Base-by-base conservation (phyloP, 2,113 vertebrate genomes). In the Acrocephalus arundinaceus region DNA sequence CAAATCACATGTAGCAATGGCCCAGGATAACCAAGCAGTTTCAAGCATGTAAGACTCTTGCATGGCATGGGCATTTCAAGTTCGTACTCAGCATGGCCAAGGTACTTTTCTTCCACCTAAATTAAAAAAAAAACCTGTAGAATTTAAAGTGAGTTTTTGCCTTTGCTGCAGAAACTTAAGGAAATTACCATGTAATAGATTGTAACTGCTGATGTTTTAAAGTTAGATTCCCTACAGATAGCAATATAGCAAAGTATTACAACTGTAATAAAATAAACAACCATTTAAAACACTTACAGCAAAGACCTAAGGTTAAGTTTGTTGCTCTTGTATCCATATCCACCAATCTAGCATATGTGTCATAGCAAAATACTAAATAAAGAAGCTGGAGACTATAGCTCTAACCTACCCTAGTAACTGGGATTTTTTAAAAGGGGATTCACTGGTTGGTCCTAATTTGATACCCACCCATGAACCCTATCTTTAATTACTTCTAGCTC, bases 261-360 rank as follows among this genome's bases (percentile, higher is more conserved):
- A 74, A 51, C 2, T 23, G 11, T 37, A 65, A 70, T 70, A 82
- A 94, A 89, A 89, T 12, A 6, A 73, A 23, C 11, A 66, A 33
- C 7, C 27, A 57, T 65, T 90, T 37, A 58, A 57, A 54, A 57
- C 2, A 62, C 41, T 73, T 62, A 33, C 3, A 76, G 41, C 3
- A 39, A 95, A 95, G 30, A 87, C 45, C 52, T 67, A 71, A 62
- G 27, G 71, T 70, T 61, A 33, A 71, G 20, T 63, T 83, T 91
- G 9, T 91, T 95, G 82, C 74, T 95, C 80, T 77, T 95, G 95
- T 97, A 97, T 97, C 96, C 96, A 96, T 96, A 97, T 96, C 95
- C 94, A 97, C 94, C 94, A 97, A 96, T 96, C 95, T 66, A 71
- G 25, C 43, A 58, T 27, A 39, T 48, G 7, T 43, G 16, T 52